Evolutionary conservation across 2,888 invertebrate genomes (phyloP), one percentile per base, ranked within the genome.

Genomic region (Cosmia pyralina): DNA sequence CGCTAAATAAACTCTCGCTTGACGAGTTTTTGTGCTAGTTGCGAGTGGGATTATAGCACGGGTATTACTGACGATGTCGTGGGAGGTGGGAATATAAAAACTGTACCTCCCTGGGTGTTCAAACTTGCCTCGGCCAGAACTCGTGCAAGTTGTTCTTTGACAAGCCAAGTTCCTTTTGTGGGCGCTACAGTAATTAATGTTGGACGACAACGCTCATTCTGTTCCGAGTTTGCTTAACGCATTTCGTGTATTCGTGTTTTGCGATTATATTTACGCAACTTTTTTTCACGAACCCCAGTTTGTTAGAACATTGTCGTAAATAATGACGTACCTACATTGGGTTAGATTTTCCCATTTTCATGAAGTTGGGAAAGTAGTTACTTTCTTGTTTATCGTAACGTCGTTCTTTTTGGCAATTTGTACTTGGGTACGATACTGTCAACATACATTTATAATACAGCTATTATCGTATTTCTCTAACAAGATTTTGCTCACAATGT

Each of bases 181-280:
- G 88, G 82, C 78, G 80, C 85, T 83, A 75, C 88, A 87, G 91
- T 94, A 94, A 94, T 94, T 94, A 93, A 94, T 93, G 94, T 93
- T 90, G 90, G 89, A 85, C 89, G 90, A 91, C 75, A 75, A 55
- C 83, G 85, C 85, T 88, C 84, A 89, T 88, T 90, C 87, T 86
- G 85, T 86, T 87, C 87, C 50, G 75, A 92, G 88, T 91, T 93
- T 91, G 90, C 90, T 91, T 92, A 90, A 91, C 89, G 88, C 79
- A 79, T 85, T 89, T 87, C 89, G 89, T 90, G 87, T 90, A 89
- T 90, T 85, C 85, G 84, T 87, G 85, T 87, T 84, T 79, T 85
- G 85, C 87, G 88, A 89, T 91, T 91, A 90, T 90, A 90, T 13
- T 55, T 89, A 84, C 81, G 77, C 75, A 88, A 89, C 81, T 88